phyloP scores from a whole-genome alignment of 1,140 invertebrate species.

The Portunus trituberculatus region DNA sequence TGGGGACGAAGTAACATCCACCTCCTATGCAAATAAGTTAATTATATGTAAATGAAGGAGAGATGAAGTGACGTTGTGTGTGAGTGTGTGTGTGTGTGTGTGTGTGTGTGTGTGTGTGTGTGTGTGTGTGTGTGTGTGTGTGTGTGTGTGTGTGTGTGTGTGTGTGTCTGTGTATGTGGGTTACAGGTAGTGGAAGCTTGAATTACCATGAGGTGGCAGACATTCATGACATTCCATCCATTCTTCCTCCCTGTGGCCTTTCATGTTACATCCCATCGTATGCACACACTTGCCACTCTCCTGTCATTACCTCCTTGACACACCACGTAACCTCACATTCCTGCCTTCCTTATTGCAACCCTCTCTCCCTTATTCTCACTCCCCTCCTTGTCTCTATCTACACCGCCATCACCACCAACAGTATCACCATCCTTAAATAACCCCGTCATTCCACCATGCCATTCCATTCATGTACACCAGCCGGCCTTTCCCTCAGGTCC shows the following conservation, averaged over 20 bases:
- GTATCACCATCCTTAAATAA: neutral
- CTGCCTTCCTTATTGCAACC: neutral
- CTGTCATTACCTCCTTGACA: neutral
- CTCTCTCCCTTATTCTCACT: slow-evolving; percentile 30
- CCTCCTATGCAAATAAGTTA: neutral
- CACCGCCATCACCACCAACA: neutral
- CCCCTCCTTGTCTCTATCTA: neutral
- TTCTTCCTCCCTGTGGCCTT: too few relatives aligned
- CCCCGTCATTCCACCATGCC: neutral
- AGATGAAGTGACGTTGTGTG: neutral
- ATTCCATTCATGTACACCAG: neutral
- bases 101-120: neutral
- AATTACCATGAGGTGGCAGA: too few relatives aligned
- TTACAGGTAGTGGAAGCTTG: neutral
- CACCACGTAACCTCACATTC: neutral
- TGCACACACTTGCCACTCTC: neutral
- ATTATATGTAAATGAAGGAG: neutral
- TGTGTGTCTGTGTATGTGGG: neutral
- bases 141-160: neutral
- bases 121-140: too few relatives aligned
- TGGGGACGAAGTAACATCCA: neutral
- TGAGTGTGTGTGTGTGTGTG: neutral
- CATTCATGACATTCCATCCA: too few relatives aligned
- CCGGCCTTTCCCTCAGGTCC: neutral
- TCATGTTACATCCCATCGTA: neutral